Percentiles rank a stretch among this genome's conserved stretches.
Evolutionary conservation across 1,140 invertebrate genomes (phyloP).

Genomic region (Archivesica marissinica): DNA sequence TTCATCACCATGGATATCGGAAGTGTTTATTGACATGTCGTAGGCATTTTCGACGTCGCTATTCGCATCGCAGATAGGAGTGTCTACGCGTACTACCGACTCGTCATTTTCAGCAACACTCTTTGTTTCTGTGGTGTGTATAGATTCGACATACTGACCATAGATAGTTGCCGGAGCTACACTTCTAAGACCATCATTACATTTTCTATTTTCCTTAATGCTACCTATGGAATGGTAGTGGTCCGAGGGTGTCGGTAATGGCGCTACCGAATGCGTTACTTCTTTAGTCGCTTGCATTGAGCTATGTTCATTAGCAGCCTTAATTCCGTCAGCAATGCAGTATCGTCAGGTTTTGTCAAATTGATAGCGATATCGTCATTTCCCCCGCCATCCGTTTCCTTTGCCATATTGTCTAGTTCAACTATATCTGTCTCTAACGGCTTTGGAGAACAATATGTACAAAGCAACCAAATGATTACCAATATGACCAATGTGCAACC

Average conservation of each 20-base stretch:
- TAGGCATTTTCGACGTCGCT: no score
- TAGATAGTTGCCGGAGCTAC: background rate
- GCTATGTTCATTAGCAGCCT: background rate
- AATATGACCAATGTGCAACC: constrained; percentile 7
- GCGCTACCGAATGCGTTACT: background rate
- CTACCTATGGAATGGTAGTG: constrained; percentile 40
- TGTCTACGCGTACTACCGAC: no score
- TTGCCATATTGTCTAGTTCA: no score
- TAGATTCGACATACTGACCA: no score
- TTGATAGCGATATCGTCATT: background rate
- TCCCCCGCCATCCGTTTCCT: background rate
- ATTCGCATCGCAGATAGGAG: no score
- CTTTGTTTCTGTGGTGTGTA: no score
- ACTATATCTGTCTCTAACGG: no score
- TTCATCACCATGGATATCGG: no score
- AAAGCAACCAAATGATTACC: constrained; percentile 16
- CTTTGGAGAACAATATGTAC: background rate
- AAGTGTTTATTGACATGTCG: no score
- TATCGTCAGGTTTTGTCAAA: constrained; percentile 22
- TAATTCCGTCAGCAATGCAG: constrained; percentile 32
- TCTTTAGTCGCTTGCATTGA: background rate
- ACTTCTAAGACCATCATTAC: no score
- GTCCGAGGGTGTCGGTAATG: background rate
- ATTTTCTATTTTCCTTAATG: background rate
- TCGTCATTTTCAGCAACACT: no score